Base-by-base conservation (phyloP, 2,113 vertebrate genomes). In the Ceratotherium simum region DNA sequence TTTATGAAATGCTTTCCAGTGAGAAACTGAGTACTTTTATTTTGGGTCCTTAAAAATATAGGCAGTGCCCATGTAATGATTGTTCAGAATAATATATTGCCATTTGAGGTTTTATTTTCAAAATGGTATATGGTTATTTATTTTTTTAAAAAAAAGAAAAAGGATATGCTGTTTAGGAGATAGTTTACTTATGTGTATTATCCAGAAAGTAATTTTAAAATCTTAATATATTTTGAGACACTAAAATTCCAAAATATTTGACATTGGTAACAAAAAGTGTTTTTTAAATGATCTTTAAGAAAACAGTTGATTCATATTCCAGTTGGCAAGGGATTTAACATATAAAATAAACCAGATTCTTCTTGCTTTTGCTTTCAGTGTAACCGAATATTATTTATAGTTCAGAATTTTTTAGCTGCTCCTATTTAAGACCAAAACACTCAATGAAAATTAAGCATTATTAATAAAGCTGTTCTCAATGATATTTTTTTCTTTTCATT, bases 341-440 rank as follows among this genome's bases (percentile, higher is more conserved):
- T 95, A 27, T 78, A 58, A 90, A 92, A 39, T 62, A 70, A 95
- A 72, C 58, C 83, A 51, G 29, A 27, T 91, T 93, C 13, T 91
- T 91, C 46, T 90, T 87, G 33, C 48, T 95, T 96, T 96, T 94
- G 60, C 27, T 58, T 93, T 91, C 64, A 79, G 23, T 95, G 27
- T 92, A 94, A 92, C 39, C 93, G 80, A 96, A 25, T 95, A 56
- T 79, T 56, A 72, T 87, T 80, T 94, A 48, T 95, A 46, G 5
- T 90, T 92, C 8, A 39, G 64, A 95, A 69, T 36, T 82, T 88
- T 94, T 96, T 8, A 81, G 21, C 75, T 83, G 6, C 64, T 83
- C 36, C 36, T 95, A 85, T 67, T 88, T 95, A 96, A 95, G 69
- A 88, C 29, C 10, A 95, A 91, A 96, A 95, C 29, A 92, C 76